phyloP scores from a whole-genome alignment of 2,113 vertebrate species.

The Eupsittula cactorum region DNA sequence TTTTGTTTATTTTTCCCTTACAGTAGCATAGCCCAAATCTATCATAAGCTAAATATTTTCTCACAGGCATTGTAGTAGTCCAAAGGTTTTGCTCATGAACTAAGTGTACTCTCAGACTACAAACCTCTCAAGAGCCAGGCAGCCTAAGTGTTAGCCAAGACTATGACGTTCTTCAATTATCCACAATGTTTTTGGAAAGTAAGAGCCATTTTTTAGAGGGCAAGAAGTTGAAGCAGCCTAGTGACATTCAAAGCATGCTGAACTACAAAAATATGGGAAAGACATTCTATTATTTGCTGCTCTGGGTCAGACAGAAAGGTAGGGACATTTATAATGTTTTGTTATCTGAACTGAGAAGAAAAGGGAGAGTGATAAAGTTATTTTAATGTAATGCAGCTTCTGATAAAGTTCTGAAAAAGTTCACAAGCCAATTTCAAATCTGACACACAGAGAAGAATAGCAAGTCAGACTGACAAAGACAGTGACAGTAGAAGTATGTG shows the following conservation, averaged over 20 bases:
- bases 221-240: neutral
- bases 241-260: neutral
- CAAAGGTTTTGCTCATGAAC: neutral
- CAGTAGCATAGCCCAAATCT: neutral
- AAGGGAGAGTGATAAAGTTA: neutral
- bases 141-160: neutral
- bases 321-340: neutral
- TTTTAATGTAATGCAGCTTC: neutral
- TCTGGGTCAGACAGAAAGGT: neutral
- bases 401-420: neutral
- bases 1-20: conserved; percentile 18
- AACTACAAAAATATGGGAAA: neutral
- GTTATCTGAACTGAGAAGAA: neutral
- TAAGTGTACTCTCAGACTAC: neutral
- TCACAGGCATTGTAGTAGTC: neutral
- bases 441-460: neutral
- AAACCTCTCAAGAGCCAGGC: neutral
- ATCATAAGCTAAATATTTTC: neutral
- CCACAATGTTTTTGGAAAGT: neutral
- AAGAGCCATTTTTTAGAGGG: neutral
- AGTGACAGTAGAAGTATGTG: neutral
- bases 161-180: neutral
- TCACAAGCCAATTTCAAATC: neutral
- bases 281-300: neutral
- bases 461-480: neutral